phyloP scores from a whole-genome alignment of 1,140 invertebrate species.

The Papilio helenus region DNA sequence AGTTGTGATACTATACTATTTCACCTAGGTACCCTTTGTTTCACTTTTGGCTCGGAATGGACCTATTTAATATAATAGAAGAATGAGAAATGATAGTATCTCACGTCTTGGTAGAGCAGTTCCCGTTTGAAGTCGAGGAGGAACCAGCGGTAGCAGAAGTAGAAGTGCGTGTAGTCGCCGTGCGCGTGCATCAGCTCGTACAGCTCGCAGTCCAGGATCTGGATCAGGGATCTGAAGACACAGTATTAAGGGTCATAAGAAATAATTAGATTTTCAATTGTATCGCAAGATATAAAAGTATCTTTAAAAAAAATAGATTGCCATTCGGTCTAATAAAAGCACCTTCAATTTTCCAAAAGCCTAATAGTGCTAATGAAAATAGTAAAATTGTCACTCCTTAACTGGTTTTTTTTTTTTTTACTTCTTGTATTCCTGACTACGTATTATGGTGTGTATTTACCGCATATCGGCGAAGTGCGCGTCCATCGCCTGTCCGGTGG shows the following conservation, averaged over 20 bases:
- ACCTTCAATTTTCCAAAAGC: too few species aligned
- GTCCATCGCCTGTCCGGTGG: constrained; percentile 96
- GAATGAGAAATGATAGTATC: constrained; percentile 28
- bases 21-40: too few species aligned
- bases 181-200: constrained; percentile 97
- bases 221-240: constrained; percentile 86
- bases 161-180: constrained; percentile 98
- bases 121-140: constrained; percentile 90
- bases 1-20: not conserved
- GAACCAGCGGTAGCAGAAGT: constrained; percentile 98
- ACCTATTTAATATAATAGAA: not conserved
- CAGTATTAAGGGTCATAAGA: not conserved
- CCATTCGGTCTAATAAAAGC: too few species aligned
- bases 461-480: constrained; percentile 97
- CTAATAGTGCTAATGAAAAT: too few species aligned
- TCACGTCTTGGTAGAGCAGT: constrained; percentile 94
- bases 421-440: not conserved
- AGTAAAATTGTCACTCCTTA: too few species aligned
- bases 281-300: too few species aligned
- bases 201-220: constrained; percentile 96
- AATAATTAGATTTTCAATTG: not conserved
- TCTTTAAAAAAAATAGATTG: too few species aligned
- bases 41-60: not conserved
- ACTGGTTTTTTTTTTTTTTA: too few species aligned
- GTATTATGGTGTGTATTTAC: constrained; percentile 61